Conservation (phyloP, 2,888 invertebrate species). For the Tethea ocularis region DNA sequence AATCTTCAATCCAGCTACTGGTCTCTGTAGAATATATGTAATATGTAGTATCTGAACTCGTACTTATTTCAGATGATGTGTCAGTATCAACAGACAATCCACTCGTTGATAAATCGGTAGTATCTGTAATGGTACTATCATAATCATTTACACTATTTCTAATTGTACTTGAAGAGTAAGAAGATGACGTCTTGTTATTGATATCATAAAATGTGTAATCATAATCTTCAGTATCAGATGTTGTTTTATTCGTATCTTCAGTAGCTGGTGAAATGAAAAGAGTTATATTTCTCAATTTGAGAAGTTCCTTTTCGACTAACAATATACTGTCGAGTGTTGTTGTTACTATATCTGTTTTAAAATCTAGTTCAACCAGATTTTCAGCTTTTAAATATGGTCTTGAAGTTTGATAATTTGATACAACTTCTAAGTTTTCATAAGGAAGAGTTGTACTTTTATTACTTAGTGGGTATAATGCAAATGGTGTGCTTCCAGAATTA, state of each 20-base stretch:
- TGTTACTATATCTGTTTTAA: conserved; percentile 27
- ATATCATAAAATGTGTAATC: conserved; percentile 37
- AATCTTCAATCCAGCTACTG: background rate
- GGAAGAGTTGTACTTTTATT: background rate
- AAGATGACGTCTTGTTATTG: conserved; percentile 12
- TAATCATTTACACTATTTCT: conserved; percentile 13
- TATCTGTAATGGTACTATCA: conserved; percentile 14
- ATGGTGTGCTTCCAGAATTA: background rate
- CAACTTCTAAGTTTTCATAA: background rate
- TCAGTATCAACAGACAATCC: conserved; percentile 16
- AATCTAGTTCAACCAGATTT: conserved; percentile 25
- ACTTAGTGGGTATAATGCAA: background rate
- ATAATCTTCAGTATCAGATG: conserved; percentile 33
- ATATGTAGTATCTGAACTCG: conserved; percentile 11
- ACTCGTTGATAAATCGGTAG: conserved; percentile 12
- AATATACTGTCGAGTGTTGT: conserved; percentile 36
- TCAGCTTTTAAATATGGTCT: background rate
- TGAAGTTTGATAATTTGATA: background rate
- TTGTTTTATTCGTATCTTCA: conserved; percentile 23
- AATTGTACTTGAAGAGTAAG: conserved; percentile 14
- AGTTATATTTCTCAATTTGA: conserved; percentile 44
- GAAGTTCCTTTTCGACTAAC: conserved; percentile 40
- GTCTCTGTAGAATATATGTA: background rate
- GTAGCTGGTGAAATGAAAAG: conserved; percentile 13
- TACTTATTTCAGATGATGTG: background rate